These are phyloP conservation scores for Pterocles orientalis DNA, from an alignment of 2,113 vertebrate species.

Conservation along the genomic window DNA sequence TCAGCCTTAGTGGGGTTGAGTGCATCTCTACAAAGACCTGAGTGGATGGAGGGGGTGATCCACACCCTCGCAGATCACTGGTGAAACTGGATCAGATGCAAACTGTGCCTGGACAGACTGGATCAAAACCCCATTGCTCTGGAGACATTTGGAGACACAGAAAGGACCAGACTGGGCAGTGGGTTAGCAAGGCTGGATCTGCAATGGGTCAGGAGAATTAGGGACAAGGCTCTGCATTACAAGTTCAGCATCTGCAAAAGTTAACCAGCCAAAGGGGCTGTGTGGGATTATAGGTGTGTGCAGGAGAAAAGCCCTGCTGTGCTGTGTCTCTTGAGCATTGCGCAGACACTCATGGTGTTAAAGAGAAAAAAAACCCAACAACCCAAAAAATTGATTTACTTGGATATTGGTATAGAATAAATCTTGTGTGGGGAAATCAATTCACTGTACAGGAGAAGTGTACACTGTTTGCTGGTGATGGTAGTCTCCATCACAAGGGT, in stretches of 20 bases:
- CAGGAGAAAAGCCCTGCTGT: background rate
- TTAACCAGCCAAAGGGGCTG: rapidly evolving
- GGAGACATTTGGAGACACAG: background rate
- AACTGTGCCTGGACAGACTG: background rate
- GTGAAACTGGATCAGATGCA: background rate
- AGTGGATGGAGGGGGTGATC: background rate
- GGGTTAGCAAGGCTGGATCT: background rate
- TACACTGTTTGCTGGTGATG: background rate
- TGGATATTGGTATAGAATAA: background rate
- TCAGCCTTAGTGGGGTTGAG: background rate
- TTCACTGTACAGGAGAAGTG: background rate
- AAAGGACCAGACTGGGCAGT: background rate
- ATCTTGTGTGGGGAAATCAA: rapidly evolving
- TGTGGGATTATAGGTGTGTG: too few relatives aligned
- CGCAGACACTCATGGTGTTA: background rate
- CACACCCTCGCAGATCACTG: background rate
- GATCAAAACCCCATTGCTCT: background rate
- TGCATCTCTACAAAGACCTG: background rate
- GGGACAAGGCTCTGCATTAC: background rate
- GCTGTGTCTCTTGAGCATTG: background rate
- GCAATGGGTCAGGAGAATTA: background rate
- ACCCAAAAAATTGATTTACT: background rate
- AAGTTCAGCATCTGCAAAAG: background rate
- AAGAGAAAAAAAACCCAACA: background rate
- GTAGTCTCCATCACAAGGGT: background rate